Percentiles rank a stretch among this genome's conserved stretches.
phyloP scores from a whole-genome alignment of 2,888 invertebrate genomes.

The Drosophila fulvimacula region DNA sequence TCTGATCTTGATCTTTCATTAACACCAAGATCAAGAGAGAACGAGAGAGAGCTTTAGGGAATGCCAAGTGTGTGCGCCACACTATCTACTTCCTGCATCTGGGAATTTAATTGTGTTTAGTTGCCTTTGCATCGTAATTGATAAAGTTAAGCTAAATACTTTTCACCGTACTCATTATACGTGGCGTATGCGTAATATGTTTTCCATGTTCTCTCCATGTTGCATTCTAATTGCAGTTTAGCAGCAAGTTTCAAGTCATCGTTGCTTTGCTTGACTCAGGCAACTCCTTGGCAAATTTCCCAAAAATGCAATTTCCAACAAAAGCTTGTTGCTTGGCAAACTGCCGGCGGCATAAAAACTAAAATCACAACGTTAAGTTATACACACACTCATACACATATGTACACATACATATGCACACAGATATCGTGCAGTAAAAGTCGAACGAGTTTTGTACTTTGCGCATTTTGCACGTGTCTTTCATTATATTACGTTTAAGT shows the following conservation, averaged over 20 bases:
- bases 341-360: conserved; percentile 34
- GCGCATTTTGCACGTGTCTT: conserved; percentile 57
- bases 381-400: not conserved
- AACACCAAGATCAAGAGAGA: conserved; percentile 44
- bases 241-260: conserved; percentile 21
- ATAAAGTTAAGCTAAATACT: not conserved
- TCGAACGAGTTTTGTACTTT: conserved; percentile 35
- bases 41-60: conserved; percentile 2
- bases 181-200: conserved; percentile 24
- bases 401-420: not conserved
- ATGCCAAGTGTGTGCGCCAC: conserved; percentile 11
- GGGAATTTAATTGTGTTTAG: conserved; percentile 30
- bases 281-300: conserved; percentile 23
- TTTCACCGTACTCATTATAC: conserved; percentile 5
- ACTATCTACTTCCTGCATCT: conserved; percentile 42
- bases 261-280: not conserved
- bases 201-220: not conserved
- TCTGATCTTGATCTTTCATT: conserved; percentile 60
- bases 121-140: conserved; percentile 10
- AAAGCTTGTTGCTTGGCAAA: conserved; percentile 35
- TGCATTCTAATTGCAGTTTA: not conserved
- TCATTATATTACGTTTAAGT: conserved; percentile 56
- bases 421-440: conserved; percentile 47
- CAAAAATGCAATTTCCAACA: conserved; percentile 19
- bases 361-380: conserved; percentile 23